Evolutionary conservation across 2,888 invertebrate species (phyloP).

Genomic region (Eupsilia transversa): DNA sequence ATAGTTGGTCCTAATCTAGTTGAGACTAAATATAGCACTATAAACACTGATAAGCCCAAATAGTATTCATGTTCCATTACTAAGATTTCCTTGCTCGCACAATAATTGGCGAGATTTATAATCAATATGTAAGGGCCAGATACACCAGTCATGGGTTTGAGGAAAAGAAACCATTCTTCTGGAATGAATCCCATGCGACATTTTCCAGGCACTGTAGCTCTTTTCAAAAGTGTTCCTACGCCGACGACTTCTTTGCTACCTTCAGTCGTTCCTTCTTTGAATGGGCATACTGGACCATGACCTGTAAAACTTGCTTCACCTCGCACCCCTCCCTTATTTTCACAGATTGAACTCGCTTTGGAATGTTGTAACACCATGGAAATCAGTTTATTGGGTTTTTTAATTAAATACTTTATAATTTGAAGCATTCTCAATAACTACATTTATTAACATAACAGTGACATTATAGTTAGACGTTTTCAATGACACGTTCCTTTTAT

Average conservation of each 20-base stretch:
- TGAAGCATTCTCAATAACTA: slow-evolving; percentile 65
- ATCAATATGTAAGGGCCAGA: slow-evolving; percentile 97
- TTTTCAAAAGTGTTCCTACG: slow-evolving; percentile 57
- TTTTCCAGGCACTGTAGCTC: slow-evolving; percentile 79
- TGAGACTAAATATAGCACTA: slow-evolving; percentile 90
- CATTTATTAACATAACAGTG: slow-evolving; percentile 1
- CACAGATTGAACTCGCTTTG: slow-evolving; percentile 52
- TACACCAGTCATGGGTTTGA: slow-evolving; percentile 97
- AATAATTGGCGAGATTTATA: slow-evolving; percentile 93
- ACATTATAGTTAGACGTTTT: slow-evolving; percentile 11
- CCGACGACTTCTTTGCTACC: slow-evolving; percentile 1
- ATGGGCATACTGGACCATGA: slow-evolving; percentile 12
- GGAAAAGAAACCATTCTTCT: slow-evolving; percentile 93
- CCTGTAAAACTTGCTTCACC: neutral
- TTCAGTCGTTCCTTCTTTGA: fast-evolving
- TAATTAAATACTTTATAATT: slow-evolving; percentile 46
- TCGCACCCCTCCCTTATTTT: slow-evolving; percentile 18
- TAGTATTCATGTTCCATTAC: slow-evolving; percentile 98
- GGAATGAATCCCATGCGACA: slow-evolving; percentile 90
- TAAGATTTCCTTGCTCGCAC: slow-evolving; percentile 97
- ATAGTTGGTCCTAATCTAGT: slow-evolving; percentile 93
- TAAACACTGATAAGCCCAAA: slow-evolving; percentile 92
- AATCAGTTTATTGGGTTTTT: slow-evolving; percentile 49
- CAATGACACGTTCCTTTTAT: slow-evolving; percentile 9
- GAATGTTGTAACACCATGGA: slow-evolving; percentile 61